Evolutionary conservation across 2,113 vertebrate genomes (phyloP), one percentile per base, ranked within the genome.

Genomic region (Calonectris borealis): DNA sequence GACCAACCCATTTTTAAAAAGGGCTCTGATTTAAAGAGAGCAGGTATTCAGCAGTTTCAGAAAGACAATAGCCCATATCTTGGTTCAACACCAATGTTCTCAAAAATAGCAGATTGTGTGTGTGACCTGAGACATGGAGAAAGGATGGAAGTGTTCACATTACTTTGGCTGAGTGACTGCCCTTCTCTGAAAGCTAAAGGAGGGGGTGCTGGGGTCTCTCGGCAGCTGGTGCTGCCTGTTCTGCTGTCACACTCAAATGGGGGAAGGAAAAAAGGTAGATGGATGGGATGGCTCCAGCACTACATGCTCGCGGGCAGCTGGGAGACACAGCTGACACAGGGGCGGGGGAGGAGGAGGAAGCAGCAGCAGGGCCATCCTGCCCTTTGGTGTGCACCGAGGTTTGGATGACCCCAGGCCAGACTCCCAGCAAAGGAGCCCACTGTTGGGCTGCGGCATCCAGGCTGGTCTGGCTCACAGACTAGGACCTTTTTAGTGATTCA

Each of bases 31-130:
- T 86, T 68, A 58, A 78, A 89, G 61, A 60, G 7, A 78, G 16
- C 14, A 51, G 29, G 40, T n/a, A 55, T 13, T 92, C 29, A 58
- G 26, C n/a, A 83, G 18, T 32, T 80, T 46, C 64, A 70, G 46
- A 66, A 79, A 61, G 60, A 82, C 1, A 0, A 5, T 13, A 19
- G 52, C 22, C 7, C 6, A 1, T 26, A 55, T 16, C 42, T n/a
- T 44, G 3, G 31, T 70, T 77, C 44, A 77, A 42, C 26, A 77
- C 7, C 0, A 1, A n/a, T 26, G 6, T 22, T 65, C 64, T 20
- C 61, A 64, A 17, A 38, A 88, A 83, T 0, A 52, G 21, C 38
- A 49, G 76, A 48, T 3, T 70, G 2, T 42, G 38, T 17, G 36
- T 44, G 51, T 49, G 62, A 86, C 78, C 71, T 4, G 6, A 84